Evolutionary conservation across 2,797 vertebrate genomes (phyloP).

Genomic region (Brotula barbata): DNA sequence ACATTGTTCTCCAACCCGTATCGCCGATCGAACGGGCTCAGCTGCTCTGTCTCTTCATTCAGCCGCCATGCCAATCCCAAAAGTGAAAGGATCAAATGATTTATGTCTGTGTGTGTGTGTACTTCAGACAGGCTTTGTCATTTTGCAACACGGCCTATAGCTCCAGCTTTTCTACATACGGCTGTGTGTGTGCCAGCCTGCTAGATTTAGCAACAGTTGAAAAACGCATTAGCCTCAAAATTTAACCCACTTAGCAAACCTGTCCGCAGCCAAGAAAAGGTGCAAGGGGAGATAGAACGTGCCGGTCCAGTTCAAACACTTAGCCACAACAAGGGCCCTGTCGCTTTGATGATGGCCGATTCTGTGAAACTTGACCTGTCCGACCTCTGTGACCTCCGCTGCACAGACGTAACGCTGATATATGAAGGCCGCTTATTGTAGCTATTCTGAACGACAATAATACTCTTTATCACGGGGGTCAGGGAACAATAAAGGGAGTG

Average conservation of each 20-base stretch:
- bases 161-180: constrained; percentile 38
- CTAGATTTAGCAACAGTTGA: constrained; percentile 43
- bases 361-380: constrained; percentile 15
- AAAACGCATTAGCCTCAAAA: constrained; percentile 38
- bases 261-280: constrained; percentile 21
- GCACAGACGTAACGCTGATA: constrained; percentile 8
- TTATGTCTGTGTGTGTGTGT: constrained; percentile 6
- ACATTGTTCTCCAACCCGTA: constrained; percentile 16
- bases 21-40: not conserved
- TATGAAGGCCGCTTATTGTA: constrained; percentile 32
- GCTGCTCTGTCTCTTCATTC: not conserved
- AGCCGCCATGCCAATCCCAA: not conserved
- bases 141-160: constrained; percentile 17
- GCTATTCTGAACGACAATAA: constrained; percentile 16
- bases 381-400: constrained; percentile 14
- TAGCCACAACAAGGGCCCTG: constrained; percentile 7
- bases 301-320: constrained; percentile 5
- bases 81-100: not conserved
- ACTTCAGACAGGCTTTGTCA: constrained; percentile 3
- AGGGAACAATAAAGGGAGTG: constrained; percentile 28
- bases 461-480: not conserved
- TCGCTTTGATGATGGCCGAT: constrained; percentile 14
- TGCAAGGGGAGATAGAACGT: constrained; percentile 29
- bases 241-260: constrained; percentile 48
- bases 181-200: constrained; percentile 38